Evolutionary conservation across 2,113 vertebrate species (phyloP).

Genomic region (Hemiscyllium ocellatum): DNA sequence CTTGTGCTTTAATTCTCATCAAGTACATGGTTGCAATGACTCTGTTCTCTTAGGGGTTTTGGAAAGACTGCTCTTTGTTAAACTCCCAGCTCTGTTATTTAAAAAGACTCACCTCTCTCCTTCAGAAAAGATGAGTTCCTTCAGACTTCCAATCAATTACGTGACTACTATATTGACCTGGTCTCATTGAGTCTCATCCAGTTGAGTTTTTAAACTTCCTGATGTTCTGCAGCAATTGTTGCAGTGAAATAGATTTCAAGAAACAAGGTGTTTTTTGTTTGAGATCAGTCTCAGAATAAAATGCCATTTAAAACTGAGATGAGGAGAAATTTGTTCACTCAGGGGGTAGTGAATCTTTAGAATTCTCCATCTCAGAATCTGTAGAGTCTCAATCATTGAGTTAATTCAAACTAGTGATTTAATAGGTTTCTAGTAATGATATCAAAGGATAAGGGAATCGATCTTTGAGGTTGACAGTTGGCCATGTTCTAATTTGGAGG

Average conservation of each 20-base stretch:
- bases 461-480: too few species aligned
- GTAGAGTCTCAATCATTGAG: too few species aligned
- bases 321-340: background rate
- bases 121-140: background rate
- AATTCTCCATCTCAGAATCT: too few species aligned
- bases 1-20: background rate
- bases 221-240: background rate
- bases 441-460: too few species aligned
- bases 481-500: too few species aligned
- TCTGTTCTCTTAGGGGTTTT: background rate
- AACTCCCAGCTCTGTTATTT: background rate
- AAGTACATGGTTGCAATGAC: background rate
- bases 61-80: background rate
- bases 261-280: background rate
- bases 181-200: background rate
- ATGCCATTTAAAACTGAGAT: background rate
- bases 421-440: too few species aligned
- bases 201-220: background rate
- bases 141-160: background rate
- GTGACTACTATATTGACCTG: background rate
- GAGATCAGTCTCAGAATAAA: too few species aligned
- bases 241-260: background rate
- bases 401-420: background rate
- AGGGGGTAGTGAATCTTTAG: too few species aligned
- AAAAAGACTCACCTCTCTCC: background rate